These are phyloP conservation scores for Sycon ciliatum DNA, from an alignment of 37 sponge, comb jelly and placozoan species.

Conservation along the genomic window DNA sequence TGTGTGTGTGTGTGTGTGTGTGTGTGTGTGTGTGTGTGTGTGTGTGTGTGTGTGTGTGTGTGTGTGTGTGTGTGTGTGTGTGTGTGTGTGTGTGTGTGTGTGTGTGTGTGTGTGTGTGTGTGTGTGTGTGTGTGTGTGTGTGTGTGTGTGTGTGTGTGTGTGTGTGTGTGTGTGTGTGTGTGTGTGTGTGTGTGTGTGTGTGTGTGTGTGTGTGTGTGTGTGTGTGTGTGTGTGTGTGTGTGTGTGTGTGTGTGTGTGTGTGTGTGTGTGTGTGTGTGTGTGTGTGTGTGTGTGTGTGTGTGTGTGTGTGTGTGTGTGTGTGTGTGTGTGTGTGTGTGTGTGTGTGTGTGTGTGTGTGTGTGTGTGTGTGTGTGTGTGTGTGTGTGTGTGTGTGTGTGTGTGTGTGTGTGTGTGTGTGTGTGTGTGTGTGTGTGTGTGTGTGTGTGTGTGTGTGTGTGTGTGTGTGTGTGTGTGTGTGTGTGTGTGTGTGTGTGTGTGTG, in stretches of 20 bases:
- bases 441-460: constrained; percentile 31
- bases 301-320: constrained; percentile 31
- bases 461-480: constrained; percentile 30
- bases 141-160: not conserved
- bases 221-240: constrained; percentile 5
- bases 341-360: constrained; percentile 19
- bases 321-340: constrained; percentile 32
- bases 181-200: not conserved
- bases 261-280: constrained; percentile 9
- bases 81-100: constrained; percentile 5
- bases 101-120: constrained; percentile 5
- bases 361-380: constrained; percentile 11
- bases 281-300: constrained; percentile 9
- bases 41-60: constrained; percentile 24
- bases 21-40: constrained; percentile 22
- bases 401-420: constrained; percentile 9
- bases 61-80: constrained; percentile 12
- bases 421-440: constrained; percentile 15
- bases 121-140: constrained; percentile 5
- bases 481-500: constrained; percentile 18
- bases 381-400: constrained; percentile 18
- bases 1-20: constrained; percentile 24
- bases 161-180: constrained; percentile 1
- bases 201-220: constrained; percentile 5
- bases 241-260: not conserved